These are phyloP conservation scores for Aphodius granarius DNA, from an alignment of 2,888 invertebrate genomes.

Conservation along the genomic window DNA sequence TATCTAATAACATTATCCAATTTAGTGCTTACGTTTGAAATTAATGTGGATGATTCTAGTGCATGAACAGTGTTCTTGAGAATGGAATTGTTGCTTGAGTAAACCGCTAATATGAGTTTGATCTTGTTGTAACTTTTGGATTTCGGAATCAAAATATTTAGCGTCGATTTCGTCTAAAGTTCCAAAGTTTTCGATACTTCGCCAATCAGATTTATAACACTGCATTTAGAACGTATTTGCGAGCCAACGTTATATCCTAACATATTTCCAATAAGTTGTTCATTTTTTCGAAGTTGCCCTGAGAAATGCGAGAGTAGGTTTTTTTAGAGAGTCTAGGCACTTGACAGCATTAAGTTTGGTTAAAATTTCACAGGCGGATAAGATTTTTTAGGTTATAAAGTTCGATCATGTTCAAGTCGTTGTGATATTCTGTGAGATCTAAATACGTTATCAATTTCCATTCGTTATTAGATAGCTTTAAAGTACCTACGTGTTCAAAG, in stretches of 20 bases:
- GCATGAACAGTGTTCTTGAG: constrained; percentile 5
- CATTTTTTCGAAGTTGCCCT: background rate
- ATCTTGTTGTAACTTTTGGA: background rate
- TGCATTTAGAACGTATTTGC: background rate
- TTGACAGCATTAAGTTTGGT: background rate
- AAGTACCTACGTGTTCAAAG: too few relatives aligned
- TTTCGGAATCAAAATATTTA: constrained; percentile 2
- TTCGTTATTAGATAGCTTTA: too few relatives aligned
- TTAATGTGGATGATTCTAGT: background rate
- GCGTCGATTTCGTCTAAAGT: constrained; percentile 1
- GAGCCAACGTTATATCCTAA: background rate
- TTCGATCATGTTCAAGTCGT: too few relatives aligned
- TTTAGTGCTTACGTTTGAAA: background rate
- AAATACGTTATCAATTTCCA: too few relatives aligned
- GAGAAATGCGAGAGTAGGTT: background rate
- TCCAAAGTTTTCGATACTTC: constrained; percentile 2
- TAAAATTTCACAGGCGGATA: too few relatives aligned
- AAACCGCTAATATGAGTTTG: background rate
- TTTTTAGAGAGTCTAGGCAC: background rate
- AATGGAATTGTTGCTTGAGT: background rate
- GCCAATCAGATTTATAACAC: background rate
- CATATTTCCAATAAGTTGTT: constrained; percentile 1
- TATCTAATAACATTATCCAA: background rate
- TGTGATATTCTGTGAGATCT: too few relatives aligned
- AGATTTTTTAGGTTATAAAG: too few relatives aligned